phyloP scores from a whole-genome alignment of 2,113 vertebrate species.

The Sinocyclocheilus anshuiensis region DNA sequence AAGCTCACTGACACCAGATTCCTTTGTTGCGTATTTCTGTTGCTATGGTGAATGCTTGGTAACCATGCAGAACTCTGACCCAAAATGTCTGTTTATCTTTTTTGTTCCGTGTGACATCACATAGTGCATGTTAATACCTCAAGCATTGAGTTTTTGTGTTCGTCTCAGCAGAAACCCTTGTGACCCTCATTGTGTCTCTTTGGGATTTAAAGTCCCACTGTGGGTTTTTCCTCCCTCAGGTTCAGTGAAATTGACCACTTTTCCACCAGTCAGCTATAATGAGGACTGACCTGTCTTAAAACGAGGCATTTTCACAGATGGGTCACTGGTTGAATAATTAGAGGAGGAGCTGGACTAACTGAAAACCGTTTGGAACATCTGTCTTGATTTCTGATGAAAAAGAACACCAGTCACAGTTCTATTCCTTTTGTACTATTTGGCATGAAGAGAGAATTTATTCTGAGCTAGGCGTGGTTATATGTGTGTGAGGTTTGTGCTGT shows the following conservation, averaged over 20 bases:
- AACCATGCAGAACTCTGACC: conserved; percentile 45
- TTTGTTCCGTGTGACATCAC: conserved; percentile 10
- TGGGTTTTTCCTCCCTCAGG: conserved; percentile 18
- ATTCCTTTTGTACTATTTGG: not conserved
- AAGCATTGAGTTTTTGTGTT: not conserved
- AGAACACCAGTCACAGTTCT: not conserved
- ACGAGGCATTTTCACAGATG: conserved; percentile 47
- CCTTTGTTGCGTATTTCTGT: conserved; percentile 44
- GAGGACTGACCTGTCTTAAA: conserved; percentile 53
- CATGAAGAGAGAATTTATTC: not conserved
- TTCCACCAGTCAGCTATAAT: conserved; percentile 38
- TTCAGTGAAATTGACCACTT: conserved; percentile 25
- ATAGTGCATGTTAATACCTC: not conserved
- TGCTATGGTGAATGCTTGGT: conserved; percentile 43
- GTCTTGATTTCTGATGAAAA: conserved; percentile 15
- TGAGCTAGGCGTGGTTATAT: not conserved
- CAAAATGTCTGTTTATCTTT: conserved; percentile 36
- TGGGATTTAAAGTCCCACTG: conserved; percentile 42
- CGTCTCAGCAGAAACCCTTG: conserved; percentile 16
- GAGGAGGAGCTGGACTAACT: conserved; percentile 28
- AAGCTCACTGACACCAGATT: conserved; percentile 42
- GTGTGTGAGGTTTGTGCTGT: not conserved
- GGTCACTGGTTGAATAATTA: conserved; percentile 41
- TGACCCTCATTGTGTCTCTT: conserved; percentile 16
- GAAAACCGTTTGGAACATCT: conserved; percentile 20